Percentiles rank a stretch among this genome's conserved stretches.
Evolutionary conservation across 2,113 vertebrate species (phyloP).

Genomic region (Trichomycterus rosablanca): DNA sequence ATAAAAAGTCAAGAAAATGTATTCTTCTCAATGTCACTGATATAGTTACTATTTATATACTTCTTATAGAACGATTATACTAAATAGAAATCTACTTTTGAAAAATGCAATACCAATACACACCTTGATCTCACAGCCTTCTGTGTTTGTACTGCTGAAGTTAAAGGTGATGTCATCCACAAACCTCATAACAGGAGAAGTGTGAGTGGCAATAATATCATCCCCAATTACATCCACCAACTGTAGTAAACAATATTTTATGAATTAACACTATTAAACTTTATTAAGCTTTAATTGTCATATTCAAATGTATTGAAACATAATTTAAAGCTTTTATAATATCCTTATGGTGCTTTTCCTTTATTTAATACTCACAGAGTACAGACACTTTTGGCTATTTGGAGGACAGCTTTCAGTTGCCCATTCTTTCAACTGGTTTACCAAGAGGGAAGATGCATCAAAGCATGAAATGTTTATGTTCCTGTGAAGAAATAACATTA

Average conservation of each 20-base stretch:
- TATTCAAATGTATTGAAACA: too few relatives aligned
- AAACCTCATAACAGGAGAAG: slow-evolving; percentile 39
- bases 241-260: slow-evolving; percentile 14
- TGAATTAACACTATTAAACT: too few relatives aligned
- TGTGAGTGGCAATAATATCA: slow-evolving; percentile 37
- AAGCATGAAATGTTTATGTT: slow-evolving; percentile 37
- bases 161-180: slow-evolving; percentile 44
- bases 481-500: slow-evolving; percentile 31
- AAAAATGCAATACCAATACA: too few relatives aligned
- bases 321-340: too few relatives aligned
- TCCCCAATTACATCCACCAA: slow-evolving; percentile 30
- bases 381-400: slow-evolving; percentile 40
- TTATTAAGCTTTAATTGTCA: too few relatives aligned
- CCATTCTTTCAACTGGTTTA: slow-evolving; percentile 45
- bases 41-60: too few relatives aligned
- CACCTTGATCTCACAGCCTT: slow-evolving; percentile 41
- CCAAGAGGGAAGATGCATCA: slow-evolving; percentile 39
- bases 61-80: too few relatives aligned
- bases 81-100: too few relatives aligned
- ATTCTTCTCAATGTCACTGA: too few relatives aligned
- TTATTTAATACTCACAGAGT: slow-evolving; percentile 32
- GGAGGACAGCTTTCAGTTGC: slow-evolving; percentile 29
- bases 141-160: slow-evolving; percentile 30
- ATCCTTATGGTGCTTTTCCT: too few relatives aligned
- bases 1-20: too few relatives aligned